Evolutionary conservation across 2,888 invertebrate genomes (phyloP).

Genomic region (Stenurella melanura): DNA sequence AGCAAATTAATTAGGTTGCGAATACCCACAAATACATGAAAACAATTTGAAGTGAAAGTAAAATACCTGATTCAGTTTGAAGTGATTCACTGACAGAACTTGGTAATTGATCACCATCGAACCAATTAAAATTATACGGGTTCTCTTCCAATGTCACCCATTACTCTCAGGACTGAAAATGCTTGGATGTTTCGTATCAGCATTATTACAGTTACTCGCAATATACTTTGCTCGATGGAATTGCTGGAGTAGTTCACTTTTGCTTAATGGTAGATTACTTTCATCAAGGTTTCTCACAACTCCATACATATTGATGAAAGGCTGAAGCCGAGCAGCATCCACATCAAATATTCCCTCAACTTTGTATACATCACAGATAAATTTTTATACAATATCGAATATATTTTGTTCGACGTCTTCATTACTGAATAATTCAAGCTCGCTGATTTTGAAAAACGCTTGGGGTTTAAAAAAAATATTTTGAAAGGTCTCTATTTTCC

Average conservation of each 20-base stretch:
- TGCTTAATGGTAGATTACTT: constrained; percentile 46
- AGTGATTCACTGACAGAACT: constrained; percentile 31
- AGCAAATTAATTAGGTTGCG: neutral
- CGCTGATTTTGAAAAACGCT: neutral
- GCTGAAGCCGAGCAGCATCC: constrained; percentile 56
- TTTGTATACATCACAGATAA: neutral
- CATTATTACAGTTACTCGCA: constrained; percentile 50
- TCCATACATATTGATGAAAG: constrained; percentile 52
- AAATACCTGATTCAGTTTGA: too few relatives aligned
- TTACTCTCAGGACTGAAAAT: constrained; percentile 46
- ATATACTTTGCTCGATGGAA: constrained; percentile 46
- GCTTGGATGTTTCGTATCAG: constrained; percentile 44
- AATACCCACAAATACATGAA: neutral
- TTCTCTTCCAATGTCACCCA: constrained; percentile 40
- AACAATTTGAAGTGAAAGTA: neutral
- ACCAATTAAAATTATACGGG: neutral
- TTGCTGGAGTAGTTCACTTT: constrained; percentile 51
- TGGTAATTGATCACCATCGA: constrained; percentile 39
- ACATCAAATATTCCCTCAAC: constrained; percentile 27
- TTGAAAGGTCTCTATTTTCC: neutral
- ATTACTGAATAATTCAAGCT: neutral
- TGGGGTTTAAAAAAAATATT: too few relatives aligned
- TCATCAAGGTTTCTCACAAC: constrained; percentile 39
- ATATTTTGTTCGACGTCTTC: neutral
- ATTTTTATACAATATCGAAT: too few relatives aligned